Evolutionary conservation across 2,113 vertebrate genomes (phyloP).

Genomic region (Chaetodon trifascialis): DNA sequence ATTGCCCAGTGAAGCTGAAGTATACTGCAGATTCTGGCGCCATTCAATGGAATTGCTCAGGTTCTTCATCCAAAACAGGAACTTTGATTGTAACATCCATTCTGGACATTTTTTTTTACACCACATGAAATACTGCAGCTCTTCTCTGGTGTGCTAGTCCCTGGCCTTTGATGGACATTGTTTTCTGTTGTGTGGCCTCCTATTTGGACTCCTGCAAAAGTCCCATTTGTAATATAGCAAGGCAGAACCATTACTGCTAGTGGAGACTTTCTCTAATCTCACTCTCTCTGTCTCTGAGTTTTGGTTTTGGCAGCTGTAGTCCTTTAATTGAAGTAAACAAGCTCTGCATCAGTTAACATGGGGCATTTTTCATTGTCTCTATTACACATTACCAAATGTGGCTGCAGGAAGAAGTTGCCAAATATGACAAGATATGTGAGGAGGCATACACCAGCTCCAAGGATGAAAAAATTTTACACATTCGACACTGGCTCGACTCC

Average conservation of each 20-base stretch:
- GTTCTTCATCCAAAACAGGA: conserved; percentile 64
- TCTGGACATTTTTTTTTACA: conserved; percentile 49
- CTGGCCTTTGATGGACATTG: conserved; percentile 59
- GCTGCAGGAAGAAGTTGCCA: conserved; percentile 92
- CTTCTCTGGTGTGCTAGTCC: conserved; percentile 22
- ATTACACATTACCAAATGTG: conserved; percentile 6
- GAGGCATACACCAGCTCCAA: conserved; percentile 92
- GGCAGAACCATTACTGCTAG: conserved; percentile 25
- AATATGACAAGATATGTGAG: conserved; percentile 94
- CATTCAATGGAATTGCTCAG: conserved; percentile 52
- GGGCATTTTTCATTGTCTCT: not conserved
- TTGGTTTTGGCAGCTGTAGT: conserved; percentile 10
- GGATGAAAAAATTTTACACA: conserved; percentile 93
- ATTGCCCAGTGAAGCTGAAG: conserved; percentile 66
- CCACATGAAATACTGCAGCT: conserved; percentile 44
- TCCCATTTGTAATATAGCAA: conserved; percentile 29
- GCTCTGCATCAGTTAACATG: not conserved
- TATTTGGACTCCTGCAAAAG: conserved; percentile 46
- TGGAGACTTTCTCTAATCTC: conserved; percentile 16
- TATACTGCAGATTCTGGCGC: conserved; percentile 35
- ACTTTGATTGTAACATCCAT: conserved; percentile 58
- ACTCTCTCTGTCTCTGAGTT: not conserved
- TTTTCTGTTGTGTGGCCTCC: conserved; percentile 57
- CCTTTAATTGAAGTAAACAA: conserved; percentile 5
- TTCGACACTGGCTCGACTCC: conserved; percentile 93